phyloP scores from a whole-genome alignment of 2,113 vertebrate species.

The Pseudopipra pipra region DNA sequence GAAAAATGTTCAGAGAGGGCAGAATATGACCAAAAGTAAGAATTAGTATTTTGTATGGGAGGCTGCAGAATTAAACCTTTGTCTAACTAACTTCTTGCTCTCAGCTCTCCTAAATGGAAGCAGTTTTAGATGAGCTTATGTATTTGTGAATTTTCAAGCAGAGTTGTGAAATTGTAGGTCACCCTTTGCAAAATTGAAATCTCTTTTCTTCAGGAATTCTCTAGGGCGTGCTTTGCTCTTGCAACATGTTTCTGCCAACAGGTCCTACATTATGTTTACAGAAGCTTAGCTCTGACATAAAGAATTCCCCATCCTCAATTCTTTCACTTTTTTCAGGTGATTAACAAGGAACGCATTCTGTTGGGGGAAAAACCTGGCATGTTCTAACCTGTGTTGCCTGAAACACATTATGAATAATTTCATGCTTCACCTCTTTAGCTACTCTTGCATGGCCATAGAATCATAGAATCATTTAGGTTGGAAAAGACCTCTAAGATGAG shows the following conservation, averaged over 20 bases:
- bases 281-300: background rate
- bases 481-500: background rate
- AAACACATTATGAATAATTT: background rate
- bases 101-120: background rate
- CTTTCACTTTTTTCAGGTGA: background rate
- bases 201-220: background rate
- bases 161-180: background rate
- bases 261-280: background rate
- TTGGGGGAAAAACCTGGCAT: accelerated
- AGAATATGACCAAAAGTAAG: background rate
- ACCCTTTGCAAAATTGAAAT: background rate
- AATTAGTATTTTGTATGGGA: background rate
- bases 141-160: background rate
- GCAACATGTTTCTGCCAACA: background rate
- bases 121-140: background rate
- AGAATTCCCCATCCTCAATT: background rate
- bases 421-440: background rate
- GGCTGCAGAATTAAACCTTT: background rate
- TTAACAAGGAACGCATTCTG: background rate
- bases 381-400: background rate
- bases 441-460: background rate
- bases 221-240: background rate
- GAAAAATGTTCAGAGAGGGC: background rate
- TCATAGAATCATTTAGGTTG: background rate
- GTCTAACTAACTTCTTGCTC: background rate